Conservation (phyloP, 1,140 invertebrate genomes). For the Rhopalosiphum maidis region DNA sequence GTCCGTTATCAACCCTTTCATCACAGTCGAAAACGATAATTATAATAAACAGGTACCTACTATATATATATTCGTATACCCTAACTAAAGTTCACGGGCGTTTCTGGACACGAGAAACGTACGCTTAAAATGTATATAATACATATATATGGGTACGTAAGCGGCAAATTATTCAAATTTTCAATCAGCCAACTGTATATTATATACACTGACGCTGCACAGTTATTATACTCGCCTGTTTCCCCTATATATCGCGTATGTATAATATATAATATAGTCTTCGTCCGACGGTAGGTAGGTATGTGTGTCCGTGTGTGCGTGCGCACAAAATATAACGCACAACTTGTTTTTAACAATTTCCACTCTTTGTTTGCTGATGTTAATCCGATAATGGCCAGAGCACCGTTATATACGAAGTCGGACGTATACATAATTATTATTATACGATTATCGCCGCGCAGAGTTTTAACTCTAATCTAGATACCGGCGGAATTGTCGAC, state of each 20-base stretch:
- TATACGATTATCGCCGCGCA: slow-evolving; percentile 36
- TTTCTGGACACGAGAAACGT: background rate
- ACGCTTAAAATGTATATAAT: background rate
- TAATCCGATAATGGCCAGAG: slow-evolving; percentile 47
- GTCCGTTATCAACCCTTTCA: slow-evolving; percentile 34
- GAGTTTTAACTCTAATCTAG: slow-evolving; percentile 27
- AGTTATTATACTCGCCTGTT: background rate
- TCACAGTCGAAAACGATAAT: slow-evolving; percentile 30
- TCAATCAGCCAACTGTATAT: slow-evolving; percentile 27
- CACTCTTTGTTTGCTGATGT: slow-evolving; percentile 44
- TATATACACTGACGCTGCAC: background rate
- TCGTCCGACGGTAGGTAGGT: background rate
- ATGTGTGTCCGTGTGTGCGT: background rate
- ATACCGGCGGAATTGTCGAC: background rate
- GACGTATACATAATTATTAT: slow-evolving; percentile 39
- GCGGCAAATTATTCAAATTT: slow-evolving; percentile 52
- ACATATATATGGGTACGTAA: background rate
- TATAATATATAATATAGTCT: background rate
- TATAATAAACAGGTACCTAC: background rate
- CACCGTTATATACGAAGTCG: slow-evolving; percentile 33
- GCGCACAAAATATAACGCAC: background rate
- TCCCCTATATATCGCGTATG: background rate
- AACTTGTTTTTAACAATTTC: slow-evolving; percentile 11
- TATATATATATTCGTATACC: background rate
- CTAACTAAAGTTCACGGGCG: slow-evolving; percentile 44